Evolutionary conservation across 1,140 invertebrate species (phyloP).

Genomic region (Sipha flava): DNA sequence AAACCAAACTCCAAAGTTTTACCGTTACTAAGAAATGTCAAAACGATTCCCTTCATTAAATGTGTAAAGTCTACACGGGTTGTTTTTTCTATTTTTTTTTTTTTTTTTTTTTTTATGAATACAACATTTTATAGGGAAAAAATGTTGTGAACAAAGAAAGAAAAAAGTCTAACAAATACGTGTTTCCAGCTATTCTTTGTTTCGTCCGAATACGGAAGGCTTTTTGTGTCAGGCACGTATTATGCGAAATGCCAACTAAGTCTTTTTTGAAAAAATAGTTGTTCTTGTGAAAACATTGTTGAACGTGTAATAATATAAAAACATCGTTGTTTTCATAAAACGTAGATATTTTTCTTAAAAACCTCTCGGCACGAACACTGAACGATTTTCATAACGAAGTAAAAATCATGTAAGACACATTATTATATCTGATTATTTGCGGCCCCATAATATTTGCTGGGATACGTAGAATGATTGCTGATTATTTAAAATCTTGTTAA

Average conservation of each 20-base stretch:
- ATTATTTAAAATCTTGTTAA: too few species aligned
- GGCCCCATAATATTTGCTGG: too few species aligned
- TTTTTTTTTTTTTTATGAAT: not conserved
- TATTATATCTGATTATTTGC: too few species aligned
- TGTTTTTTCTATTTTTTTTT: not conserved
- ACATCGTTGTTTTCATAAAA: not conserved
- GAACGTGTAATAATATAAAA: not conserved
- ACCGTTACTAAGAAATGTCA: not conserved
- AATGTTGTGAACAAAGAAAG: not conserved
- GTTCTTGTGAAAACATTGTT: not conserved
- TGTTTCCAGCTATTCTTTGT: not conserved
- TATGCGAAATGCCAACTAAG: not conserved
- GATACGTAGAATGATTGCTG: too few species aligned
- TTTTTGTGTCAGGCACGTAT: constrained; percentile 12
- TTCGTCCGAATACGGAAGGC: not conserved
- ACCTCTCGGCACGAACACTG: not conserved
- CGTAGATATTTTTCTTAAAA: not conserved
- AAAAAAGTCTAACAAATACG: not conserved
- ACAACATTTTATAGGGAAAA: not conserved
- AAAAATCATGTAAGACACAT: not conserved
- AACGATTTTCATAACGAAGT: not conserved
- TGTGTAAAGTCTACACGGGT: not conserved
- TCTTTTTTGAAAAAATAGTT: not conserved
- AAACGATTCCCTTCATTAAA: not conserved
- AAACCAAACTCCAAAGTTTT: not conserved